A percentile compares a stretch with the other conserved stretches of the same genome.
phyloP scores from a whole-genome alignment of 2,113 vertebrate species.

The Sylvicapra grimmia region DNA sequence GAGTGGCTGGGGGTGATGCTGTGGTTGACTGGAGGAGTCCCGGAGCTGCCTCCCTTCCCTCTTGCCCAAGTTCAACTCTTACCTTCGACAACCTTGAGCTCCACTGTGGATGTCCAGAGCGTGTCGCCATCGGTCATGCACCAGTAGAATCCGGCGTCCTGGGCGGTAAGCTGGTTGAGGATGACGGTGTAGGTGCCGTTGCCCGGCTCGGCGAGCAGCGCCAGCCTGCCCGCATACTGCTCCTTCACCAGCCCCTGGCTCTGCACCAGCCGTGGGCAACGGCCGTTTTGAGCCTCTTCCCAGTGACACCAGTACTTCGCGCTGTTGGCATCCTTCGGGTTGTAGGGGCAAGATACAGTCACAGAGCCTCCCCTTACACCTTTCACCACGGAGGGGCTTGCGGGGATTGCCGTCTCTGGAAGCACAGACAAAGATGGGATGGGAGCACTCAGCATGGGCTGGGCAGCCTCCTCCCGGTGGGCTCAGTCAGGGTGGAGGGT shows the following conservation, averaged over 20 bases:
- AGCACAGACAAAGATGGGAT: background rate
- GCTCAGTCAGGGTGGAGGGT: background rate
- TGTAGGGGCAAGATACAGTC: slow-evolving; percentile 68
- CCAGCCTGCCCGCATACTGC: slow-evolving; percentile 29
- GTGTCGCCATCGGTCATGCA: slow-evolving; percentile 45
- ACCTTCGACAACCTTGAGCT: slow-evolving; percentile 77
- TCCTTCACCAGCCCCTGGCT: fast-evolving
- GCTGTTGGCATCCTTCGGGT: background rate
- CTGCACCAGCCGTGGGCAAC: slow-evolving; percentile 54
- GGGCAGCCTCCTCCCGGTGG: background rate
- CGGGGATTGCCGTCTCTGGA: slow-evolving; percentile 61
- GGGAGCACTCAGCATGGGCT: fast-evolving
- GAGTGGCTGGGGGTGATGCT: no score
- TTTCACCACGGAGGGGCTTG: background rate
- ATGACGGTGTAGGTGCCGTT: slow-evolving; percentile 59
- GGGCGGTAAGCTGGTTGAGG: slow-evolving; percentile 71
- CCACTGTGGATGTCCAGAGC: slow-evolving; percentile 41
- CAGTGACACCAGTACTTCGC: slow-evolving; percentile 75
- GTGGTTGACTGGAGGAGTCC: background rate
- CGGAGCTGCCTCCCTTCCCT: background rate
- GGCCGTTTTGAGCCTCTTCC: fast-evolving
- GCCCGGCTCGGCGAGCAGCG: background rate
- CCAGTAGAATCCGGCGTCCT: slow-evolving; percentile 79
- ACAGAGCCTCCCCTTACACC: slow-evolving; percentile 70
- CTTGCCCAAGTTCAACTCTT: background rate